phyloP scores from a whole-genome alignment of 2,797 vertebrate genomes.

The Botia almorhae region DNA sequence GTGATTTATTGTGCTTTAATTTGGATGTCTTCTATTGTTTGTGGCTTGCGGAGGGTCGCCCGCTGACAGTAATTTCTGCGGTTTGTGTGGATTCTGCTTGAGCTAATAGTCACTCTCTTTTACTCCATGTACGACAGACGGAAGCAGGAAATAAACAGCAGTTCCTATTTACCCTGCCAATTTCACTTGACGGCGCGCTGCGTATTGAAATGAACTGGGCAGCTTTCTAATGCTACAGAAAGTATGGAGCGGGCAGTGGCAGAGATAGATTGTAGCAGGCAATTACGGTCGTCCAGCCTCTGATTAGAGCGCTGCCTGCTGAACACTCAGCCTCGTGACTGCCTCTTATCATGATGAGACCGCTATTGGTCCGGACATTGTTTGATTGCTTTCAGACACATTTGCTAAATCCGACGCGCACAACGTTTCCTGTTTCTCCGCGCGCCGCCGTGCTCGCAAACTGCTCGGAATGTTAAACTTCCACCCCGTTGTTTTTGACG shows the following conservation, averaged over 20 bases:
- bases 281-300: constrained; percentile 64
- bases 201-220: constrained; percentile 79
- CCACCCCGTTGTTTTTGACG: constrained; percentile 13
- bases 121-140: constrained; percentile 67
- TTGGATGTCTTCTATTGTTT: constrained; percentile 72
- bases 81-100: constrained; percentile 73
- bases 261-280: constrained; percentile 72
- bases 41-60: constrained; percentile 65
- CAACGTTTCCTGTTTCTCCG: constrained; percentile 48
- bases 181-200: constrained; percentile 75
- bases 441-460: constrained; percentile 32
- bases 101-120: constrained; percentile 71
- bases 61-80: constrained; percentile 76
- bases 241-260: constrained; percentile 55
- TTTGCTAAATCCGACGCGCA: constrained; percentile 63
- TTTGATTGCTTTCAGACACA: constrained; percentile 71
- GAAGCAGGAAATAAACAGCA: constrained; percentile 80
- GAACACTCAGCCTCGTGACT: constrained; percentile 63
- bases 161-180: constrained; percentile 73
- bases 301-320: constrained; percentile 74
- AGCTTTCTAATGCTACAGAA: constrained; percentile 69
- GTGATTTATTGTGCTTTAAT: constrained; percentile 80
- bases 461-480: constrained; percentile 49
- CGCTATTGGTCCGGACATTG: constrained; percentile 64
- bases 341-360: constrained; percentile 68